phyloP scores from a whole-genome alignment of 2,113 vertebrate genomes.

The Phaetusa simplex region DNA sequence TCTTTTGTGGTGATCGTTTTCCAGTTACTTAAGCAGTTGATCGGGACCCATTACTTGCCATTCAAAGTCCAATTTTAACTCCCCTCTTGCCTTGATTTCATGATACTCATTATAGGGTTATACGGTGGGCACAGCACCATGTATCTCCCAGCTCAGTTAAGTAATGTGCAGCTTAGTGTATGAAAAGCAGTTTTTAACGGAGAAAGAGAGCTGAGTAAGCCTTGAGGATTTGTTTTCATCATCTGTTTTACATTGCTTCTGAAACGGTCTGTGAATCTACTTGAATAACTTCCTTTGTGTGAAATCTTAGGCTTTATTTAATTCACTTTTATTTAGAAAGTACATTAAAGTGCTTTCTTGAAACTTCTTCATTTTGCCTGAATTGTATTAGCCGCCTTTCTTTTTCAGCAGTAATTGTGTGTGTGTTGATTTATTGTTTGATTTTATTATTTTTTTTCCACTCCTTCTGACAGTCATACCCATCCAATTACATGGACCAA shows the following conservation, averaged over 20 bases:
- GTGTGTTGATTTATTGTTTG: neutral
- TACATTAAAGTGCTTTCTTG: neutral
- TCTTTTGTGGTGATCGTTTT: neutral
- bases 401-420: neutral
- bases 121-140: neutral
- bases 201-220: neutral
- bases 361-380: neutral
- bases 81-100: neutral
- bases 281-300: neutral
- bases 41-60: neutral
- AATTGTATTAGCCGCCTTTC: neutral
- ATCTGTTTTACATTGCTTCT: neutral
- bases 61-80: neutral
- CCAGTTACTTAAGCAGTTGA: neutral
- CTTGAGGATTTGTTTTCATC: neutral
- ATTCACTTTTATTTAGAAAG: neutral
- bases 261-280: neutral
- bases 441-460: neutral
- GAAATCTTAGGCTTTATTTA: neutral
- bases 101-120: neutral
- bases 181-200: neutral
- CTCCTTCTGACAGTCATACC: slow-evolving; percentile 71
- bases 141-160: neutral
- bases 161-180: neutral
- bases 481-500: slow-evolving; percentile 77